A percentile compares a stretch with the other conserved stretches of the same genome.
These are phyloP conservation scores for Misgurnus anguillicaudatus DNA, from an alignment of 2,113 vertebrate species.

Conservation along the genomic window DNA sequence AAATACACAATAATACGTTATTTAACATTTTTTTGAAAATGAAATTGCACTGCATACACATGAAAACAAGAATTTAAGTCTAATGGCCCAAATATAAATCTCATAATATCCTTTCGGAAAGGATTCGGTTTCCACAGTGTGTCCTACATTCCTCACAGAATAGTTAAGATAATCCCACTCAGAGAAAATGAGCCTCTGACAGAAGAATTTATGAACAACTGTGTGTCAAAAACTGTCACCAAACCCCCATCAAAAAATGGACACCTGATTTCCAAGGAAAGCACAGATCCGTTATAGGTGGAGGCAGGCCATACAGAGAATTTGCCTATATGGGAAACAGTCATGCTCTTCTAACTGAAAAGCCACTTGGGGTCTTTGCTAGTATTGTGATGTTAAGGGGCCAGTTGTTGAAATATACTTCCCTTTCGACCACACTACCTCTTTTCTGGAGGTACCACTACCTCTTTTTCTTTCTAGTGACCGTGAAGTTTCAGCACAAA, in stretches of 20 bases:
- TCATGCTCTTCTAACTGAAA: slow-evolving; percentile 29
- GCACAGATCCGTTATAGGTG: not conserved
- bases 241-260: slow-evolving; percentile 7
- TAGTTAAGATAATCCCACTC: slow-evolving; percentile 23
- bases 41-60: too few species aligned
- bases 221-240: slow-evolving; percentile 18
- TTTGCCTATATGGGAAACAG: not conserved
- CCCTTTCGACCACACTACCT: slow-evolving; percentile 24
- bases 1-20: too few species aligned
- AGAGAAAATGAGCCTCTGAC: slow-evolving; percentile 7
- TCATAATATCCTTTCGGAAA: slow-evolving; percentile 15
- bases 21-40: too few species aligned
- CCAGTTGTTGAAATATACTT: slow-evolving; percentile 41
- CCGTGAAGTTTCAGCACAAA: not conserved
- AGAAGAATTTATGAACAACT: not conserved
- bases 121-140: slow-evolving; percentile 13
- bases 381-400: slow-evolving; percentile 15
- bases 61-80: too few species aligned
- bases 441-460: slow-evolving; percentile 17
- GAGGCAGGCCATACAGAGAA: not conserved
- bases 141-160: slow-evolving; percentile 16
- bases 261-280: not conserved
- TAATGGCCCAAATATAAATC: slow-evolving; percentile 1
- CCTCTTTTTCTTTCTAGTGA: slow-evolving; percentile 17
- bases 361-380: not conserved